Evolutionary conservation across 2,888 invertebrate genomes (phyloP), one percentile per base, ranked within the genome.

Genomic region (Euplexia lucipara): DNA sequence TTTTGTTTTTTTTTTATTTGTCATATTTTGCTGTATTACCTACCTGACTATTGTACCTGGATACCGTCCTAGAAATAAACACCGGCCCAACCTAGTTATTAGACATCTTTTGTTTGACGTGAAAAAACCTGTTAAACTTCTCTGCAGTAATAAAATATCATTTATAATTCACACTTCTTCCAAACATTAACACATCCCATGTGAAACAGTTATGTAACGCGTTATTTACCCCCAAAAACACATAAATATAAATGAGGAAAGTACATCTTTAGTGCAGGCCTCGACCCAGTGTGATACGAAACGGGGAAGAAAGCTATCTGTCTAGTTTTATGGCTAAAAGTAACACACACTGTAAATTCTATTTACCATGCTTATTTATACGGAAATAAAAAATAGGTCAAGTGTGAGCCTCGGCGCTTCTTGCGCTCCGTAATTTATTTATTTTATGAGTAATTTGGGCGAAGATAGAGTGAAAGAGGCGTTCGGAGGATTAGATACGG

Each of bases 311-410:
- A 60, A 26, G 30, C 57, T 18, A 79, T 77, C 51, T 56, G 37
- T 79, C 69, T 82, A 75, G 70, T 78, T 81, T 82, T 82, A 82
- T 54, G 75, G 48, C 48, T 44, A 42, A 47, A 48, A 56, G 66
- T 53, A 70, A 77, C 65, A 62, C 65, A 62, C 51, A 47, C 66
- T 71, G 75, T 81, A 81, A 77, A 78, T 82, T 77, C 16, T 72
- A 42, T 75, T 82, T 69, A 73, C 78, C 61, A 75, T 78, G 69
- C 61, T 75, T 82, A 75, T 82, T 77, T 81, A 81, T 71, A 58
- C 52, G 70, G 54, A 79, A 70, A 70, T 74, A 77, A 72, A 80
- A 80, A 75, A 71, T 41, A 51, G 66, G 81, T 66, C 66, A 78
- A 78, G 70, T 63, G 56, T 39, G 49, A 60, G 47, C 16, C 18